A percentile compares a stretch with the other conserved stretches of the same genome.
Conservation (phyloP, 2,797 vertebrate species). For the Dermochelys coriacea region DNA sequence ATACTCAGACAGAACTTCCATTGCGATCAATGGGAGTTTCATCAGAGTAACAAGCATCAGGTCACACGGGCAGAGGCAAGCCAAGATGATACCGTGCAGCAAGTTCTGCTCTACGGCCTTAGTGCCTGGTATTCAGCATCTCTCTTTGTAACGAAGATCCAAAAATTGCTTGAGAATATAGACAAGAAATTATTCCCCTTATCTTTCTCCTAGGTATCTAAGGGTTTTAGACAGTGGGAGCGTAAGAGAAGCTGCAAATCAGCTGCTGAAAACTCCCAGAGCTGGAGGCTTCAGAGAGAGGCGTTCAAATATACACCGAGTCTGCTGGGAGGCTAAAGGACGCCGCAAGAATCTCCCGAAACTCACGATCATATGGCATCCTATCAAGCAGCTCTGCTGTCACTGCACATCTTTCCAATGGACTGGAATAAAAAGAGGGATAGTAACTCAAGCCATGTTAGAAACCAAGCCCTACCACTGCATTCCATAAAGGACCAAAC, state of each 20-base stretch:
- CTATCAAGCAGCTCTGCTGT: not conserved
- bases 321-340: not conserved
- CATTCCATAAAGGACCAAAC: not conserved
- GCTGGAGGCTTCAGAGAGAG: not conserved
- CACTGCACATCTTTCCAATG: not conserved
- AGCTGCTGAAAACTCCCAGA: not conserved
- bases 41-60: not conserved
- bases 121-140: not conserved
- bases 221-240: not conserved
- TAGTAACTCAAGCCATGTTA: not conserved
- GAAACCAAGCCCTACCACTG: not conserved
- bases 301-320: not conserved
- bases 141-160: not conserved
- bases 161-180: not conserved
- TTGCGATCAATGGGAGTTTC: not conserved
- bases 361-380: not conserved
- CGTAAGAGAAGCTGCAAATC: not conserved
- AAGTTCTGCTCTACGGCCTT: not conserved
- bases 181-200: not conserved
- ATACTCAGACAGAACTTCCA: not conserved
- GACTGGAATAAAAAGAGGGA: not conserved
- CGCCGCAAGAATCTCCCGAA: not conserved
- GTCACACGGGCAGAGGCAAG: not conserved
- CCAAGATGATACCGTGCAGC: not conserved
- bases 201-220: not conserved